Base-by-base conservation (phyloP, 2,797 vertebrate genomes). In the Champsocephalus esox region DNA sequence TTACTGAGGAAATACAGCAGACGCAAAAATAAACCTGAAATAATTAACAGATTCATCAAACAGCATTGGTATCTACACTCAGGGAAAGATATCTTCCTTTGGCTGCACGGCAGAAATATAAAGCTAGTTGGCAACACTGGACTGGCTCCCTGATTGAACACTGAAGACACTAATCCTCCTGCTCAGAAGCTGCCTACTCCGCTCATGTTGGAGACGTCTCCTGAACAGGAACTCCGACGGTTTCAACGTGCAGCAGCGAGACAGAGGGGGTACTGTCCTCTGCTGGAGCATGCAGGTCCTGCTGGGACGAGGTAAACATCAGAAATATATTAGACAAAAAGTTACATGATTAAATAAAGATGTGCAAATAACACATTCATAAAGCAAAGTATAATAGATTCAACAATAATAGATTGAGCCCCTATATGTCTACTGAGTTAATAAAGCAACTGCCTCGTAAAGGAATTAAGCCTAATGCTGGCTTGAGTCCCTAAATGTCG, bases 191-290 rank as follows among this genome's bases (percentile, higher is more conserved):
- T 0, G 1, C 50, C 62, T 83, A 77, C 3, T 67, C 55, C 1
- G 0, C 45, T 4, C 1, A 17, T 3, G 9, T 11, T n/a, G 52
- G 51, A 21, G 3, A 2, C 0, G 83, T 85, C 75, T 94, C 91
- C 83, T 94, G 89, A 75, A 94, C 82, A 1, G 91, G 82, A 73
- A 32, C 8, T 5, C 85, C 79, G 3, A 93, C 13, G 32, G 52
- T 87, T 75, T 87, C 88, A 60, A 66, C 7, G 3, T n/a, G 2
- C 16, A 51, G 44, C 54, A 32, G 16, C 9, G 54, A 58, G 4
- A 3, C 9, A 3, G 52, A 2, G 5, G 46, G 12, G 0, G 8
- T 50, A 3, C 3, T 2, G 32, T 82, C 56, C 61, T 67, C 75
- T 34, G 5, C 38, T 19, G 63, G 55, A 3, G 44, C 57, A 10